phyloP scores from a whole-genome alignment of 2,888 invertebrate species.

The Heliconius ethilla region DNA sequence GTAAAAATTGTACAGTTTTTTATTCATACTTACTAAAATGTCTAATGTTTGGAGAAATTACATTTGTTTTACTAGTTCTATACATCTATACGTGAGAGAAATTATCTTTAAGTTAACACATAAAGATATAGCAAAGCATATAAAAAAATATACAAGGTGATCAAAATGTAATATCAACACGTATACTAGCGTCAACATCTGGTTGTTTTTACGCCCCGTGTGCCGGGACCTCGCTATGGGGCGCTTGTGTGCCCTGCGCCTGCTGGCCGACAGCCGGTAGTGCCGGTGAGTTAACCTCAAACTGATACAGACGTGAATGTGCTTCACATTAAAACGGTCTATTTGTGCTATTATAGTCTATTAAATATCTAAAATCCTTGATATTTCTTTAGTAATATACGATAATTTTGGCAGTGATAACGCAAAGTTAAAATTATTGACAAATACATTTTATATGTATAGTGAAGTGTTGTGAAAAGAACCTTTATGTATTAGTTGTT shows the following conservation, averaged over 20 bases:
- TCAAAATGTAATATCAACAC: constrained; percentile 23
- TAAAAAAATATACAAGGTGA: background rate
- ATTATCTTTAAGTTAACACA: background rate
- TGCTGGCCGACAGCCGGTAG: constrained; percentile 71
- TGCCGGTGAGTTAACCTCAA: constrained; percentile 81
- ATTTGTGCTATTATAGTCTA: constrained; percentile 52
- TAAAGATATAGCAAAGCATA: background rate
- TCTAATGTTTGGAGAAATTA: background rate
- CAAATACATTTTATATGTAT: background rate
- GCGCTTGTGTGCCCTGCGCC: constrained; percentile 69
- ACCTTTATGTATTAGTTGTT: background rate
- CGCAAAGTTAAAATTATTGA: background rate
- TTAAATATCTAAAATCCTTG: constrained; percentile 8
- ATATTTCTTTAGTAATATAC: background rate
- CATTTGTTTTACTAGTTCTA: constrained; percentile 4
- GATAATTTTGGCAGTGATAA: background rate
- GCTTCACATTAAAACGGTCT: constrained; percentile 72
- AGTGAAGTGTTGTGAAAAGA: background rate
- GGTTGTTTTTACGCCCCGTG: constrained; percentile 62
- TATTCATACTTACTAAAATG: background rate
- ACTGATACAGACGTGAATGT: constrained; percentile 79
- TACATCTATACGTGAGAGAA: constrained; percentile 27
- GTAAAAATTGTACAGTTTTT: too few relatives aligned
- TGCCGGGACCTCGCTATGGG: constrained; percentile 55
- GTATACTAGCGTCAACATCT: constrained; percentile 42